These are phyloP conservation scores for Epinotia bilunana DNA, from an alignment of 2,888 invertebrate genomes.

Conservation along the genomic window DNA sequence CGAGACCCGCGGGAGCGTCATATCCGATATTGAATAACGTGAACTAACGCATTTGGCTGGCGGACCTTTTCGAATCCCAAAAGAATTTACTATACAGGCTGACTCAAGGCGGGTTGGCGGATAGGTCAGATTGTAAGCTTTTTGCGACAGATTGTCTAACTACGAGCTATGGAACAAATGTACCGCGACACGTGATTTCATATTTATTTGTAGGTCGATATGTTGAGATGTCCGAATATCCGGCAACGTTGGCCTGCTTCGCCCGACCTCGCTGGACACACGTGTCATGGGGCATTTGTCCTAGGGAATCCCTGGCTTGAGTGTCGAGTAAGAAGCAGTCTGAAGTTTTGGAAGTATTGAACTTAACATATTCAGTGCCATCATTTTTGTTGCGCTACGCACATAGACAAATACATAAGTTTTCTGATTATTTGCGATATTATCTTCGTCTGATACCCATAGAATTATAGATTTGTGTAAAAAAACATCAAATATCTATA, in stretches of 20 bases:
- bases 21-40: conserved; percentile 78
- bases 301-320: background rate
- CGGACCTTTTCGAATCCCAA: conserved; percentile 70
- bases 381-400: too few species aligned
- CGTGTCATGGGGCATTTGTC: background rate
- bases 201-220: background rate
- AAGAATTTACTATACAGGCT: conserved; percentile 63
- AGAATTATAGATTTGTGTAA: too few species aligned
- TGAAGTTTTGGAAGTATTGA: too few species aligned
- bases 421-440: too few species aligned
- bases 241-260: too few species aligned
- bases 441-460: too few species aligned
- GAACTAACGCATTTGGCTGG: conserved; percentile 76
- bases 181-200: background rate
- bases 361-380: too few species aligned
- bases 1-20: conserved; percentile 67
- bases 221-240: too few species aligned
- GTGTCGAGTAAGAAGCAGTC: too few species aligned
- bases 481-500: too few species aligned
- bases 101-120: background rate
- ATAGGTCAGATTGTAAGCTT: background rate
- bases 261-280: too few species aligned
- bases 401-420: too few species aligned
- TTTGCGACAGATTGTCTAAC: background rate
- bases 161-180: background rate